These are phyloP conservation scores for Bucco capensis DNA, from an alignment of 2,113 vertebrate species.

Conservation along the genomic window DNA sequence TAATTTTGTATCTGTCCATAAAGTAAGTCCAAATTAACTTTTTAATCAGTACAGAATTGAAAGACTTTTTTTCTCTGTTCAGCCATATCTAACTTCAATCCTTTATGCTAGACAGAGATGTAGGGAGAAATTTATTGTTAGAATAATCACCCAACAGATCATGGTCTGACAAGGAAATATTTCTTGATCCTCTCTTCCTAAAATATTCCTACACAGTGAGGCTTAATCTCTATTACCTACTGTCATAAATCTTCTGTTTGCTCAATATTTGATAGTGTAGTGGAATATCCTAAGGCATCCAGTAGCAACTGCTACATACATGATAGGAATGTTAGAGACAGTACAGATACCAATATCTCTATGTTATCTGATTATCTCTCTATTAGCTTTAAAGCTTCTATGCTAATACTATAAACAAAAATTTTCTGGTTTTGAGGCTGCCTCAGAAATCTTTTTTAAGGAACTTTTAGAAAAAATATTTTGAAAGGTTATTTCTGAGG, in stretches of 20 bases:
- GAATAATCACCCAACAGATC: not conserved
- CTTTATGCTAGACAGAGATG: not conserved
- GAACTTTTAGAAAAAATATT: not conserved
- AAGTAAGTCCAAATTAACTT: not conserved
- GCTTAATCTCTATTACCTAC: slow-evolving; percentile 15
- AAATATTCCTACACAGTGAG: slow-evolving; percentile 4
- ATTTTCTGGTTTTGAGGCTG: not conserved
- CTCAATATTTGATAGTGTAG: not conserved
- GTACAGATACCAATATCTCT: not conserved
- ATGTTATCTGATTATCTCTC: not conserved
- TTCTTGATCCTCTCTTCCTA: slow-evolving; percentile 26
- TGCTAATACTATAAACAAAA: not conserved
- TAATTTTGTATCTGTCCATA: not conserved
- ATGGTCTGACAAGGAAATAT: not conserved
- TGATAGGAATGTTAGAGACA: not conserved
- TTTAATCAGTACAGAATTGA: not conserved
- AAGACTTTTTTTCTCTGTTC: not conserved
- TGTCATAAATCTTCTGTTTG: slow-evolving; percentile 16
- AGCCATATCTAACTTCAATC: not conserved
- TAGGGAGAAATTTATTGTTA: not conserved
- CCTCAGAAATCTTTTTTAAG: not conserved
- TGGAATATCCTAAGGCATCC: not conserved
- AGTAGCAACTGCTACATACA: not conserved
- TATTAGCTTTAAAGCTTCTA: not conserved
- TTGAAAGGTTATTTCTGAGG: not conserved